These are phyloP conservation scores for Megamerina dolium DNA, from an alignment of 2,888 invertebrate genomes.

Conservation along the genomic window DNA sequence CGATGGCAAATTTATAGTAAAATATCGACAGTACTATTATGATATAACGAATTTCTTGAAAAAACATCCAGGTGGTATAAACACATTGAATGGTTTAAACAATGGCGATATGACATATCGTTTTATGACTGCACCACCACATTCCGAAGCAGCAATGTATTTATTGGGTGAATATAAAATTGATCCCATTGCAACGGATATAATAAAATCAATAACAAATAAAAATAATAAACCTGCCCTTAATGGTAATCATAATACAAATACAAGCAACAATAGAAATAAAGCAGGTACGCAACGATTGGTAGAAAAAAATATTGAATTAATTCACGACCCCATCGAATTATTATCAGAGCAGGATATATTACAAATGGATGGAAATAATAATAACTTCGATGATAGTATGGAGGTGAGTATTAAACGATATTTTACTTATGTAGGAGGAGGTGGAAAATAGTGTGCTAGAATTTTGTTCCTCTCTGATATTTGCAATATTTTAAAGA, in stretches of 20 bases:
- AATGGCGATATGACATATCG: conserved; percentile 40
- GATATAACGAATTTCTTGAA: conserved; percentile 61
- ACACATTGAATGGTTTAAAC: conserved; percentile 53
- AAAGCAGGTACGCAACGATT: too few species aligned
- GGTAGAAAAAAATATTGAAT: conserved; percentile 15
- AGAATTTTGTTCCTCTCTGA: too few species aligned
- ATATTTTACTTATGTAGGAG: too few species aligned
- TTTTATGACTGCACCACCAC: conserved; percentile 43
- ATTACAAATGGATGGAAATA: conserved; percentile 31
- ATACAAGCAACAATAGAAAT: conserved; percentile 1
- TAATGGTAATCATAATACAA: conserved; percentile 8
- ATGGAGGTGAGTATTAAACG: conserved; percentile 44
- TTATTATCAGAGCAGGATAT: too few species aligned
- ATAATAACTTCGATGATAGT: conserved; percentile 41
- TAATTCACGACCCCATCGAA: conserved; percentile 7
- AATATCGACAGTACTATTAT: conserved; percentile 54
- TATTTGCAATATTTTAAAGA: too few species aligned
- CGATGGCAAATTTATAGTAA: conserved; percentile 38
- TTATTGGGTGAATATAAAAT: conserved; percentile 46
- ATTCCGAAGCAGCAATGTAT: conserved; percentile 49
- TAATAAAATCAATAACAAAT: conserved; percentile 12
- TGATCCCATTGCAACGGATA: conserved; percentile 1
- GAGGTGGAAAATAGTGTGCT: too few species aligned
- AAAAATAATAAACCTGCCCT: conserved; percentile 5
- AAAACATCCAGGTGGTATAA: conserved; percentile 70